A percentile compares a stretch with the other conserved stretches of the same genome.
These are phyloP conservation scores for Nyctereutes procyonoides DNA, from an alignment of 2,113 vertebrate species.

Conservation along the genomic window DNA sequence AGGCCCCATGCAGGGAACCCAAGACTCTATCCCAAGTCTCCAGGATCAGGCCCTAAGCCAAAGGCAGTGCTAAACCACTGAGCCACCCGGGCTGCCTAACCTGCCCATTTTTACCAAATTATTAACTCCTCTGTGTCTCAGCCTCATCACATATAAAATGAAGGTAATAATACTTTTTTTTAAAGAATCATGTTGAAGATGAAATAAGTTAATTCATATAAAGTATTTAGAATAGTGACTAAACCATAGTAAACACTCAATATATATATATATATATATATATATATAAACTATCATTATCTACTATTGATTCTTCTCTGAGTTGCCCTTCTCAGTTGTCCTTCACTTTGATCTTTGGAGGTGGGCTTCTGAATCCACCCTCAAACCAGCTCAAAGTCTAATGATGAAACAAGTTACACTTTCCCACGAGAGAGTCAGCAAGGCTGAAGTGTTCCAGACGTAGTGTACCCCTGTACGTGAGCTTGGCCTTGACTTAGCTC, in stretches of 20 bases:
- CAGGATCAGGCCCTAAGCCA: too few relatives aligned
- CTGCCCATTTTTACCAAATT: not conserved
- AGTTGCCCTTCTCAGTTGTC: not conserved
- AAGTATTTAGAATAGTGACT: not conserved
- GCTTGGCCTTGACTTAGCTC: not conserved
- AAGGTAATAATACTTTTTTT: not conserved
- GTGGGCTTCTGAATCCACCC: not conserved
- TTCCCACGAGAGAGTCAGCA: not conserved
- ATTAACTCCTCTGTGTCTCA: not conserved
- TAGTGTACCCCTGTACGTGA: not conserved
- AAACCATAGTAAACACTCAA: not conserved
- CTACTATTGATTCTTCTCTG: not conserved
- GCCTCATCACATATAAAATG: not conserved
- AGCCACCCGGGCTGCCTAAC: not conserved
- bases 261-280: not conserved
- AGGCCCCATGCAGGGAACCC: too few relatives aligned
- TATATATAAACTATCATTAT: conserved; percentile 6
- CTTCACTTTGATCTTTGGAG: not conserved
- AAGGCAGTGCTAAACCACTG: too few relatives aligned
- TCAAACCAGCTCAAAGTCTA: not conserved
- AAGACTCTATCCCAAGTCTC: too few relatives aligned
- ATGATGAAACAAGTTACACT: not conserved
- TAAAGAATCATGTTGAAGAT: not conserved
- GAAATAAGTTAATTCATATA: not conserved
- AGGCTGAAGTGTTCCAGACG: not conserved